Conservation (phyloP, 1,140 invertebrate genomes). For the Drosophila tropicalis region DNA sequence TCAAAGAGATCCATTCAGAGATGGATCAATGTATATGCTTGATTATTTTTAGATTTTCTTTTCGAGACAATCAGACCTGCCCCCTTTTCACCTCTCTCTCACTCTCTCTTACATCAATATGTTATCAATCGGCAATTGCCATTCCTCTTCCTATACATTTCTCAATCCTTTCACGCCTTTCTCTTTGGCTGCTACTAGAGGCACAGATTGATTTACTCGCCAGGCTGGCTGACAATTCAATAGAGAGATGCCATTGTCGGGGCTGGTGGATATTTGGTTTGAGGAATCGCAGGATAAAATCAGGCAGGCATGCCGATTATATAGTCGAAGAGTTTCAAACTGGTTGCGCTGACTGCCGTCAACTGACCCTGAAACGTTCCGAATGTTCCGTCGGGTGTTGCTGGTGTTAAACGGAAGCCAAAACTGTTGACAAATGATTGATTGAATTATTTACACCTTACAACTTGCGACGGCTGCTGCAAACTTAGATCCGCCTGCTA, state of each 20-base stretch:
- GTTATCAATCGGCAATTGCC: constrained; percentile 52
- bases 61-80: no score
- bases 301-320: constrained; percentile 47
- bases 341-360: constrained; percentile 26
- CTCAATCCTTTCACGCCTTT: constrained; percentile 78
- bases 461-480: constrained; percentile 55
- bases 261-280: constrained; percentile 19
- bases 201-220: constrained; percentile 63
- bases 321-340: constrained; percentile 30
- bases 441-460: constrained; percentile 82
- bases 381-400: constrained; percentile 4
- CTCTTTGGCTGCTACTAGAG: constrained; percentile 21
- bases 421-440: constrained; percentile 81
- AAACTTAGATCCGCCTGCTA: constrained; percentile 79
- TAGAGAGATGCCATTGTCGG: constrained; percentile 49
- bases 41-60: constrained; percentile 9
- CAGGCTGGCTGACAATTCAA: constrained; percentile 58
- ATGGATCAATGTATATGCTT: constrained; percentile 10
- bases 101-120: constrained; percentile 31
- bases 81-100: neutral
- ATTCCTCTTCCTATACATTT: constrained; percentile 9
- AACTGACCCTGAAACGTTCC: constrained; percentile 58
- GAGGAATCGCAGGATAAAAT: constrained; percentile 53
- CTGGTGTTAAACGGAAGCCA: constrained; percentile 67
- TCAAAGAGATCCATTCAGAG: constrained; percentile 32